Evolutionary conservation across 2,888 invertebrate genomes (phyloP).

Genomic region (Argynnis bischoffii): DNA sequence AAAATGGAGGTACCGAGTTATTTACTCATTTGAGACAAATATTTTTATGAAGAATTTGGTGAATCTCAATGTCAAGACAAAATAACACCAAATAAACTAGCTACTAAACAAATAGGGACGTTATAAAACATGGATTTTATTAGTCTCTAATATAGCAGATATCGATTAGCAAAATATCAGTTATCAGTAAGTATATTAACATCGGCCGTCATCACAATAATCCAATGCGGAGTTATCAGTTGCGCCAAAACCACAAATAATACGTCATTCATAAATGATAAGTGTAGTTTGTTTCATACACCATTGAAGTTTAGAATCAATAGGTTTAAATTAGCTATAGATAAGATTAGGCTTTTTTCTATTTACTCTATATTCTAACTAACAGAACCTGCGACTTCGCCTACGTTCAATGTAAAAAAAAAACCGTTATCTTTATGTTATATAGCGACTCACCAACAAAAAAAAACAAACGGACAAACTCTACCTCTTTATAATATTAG

Average conservation of each 20-base stretch:
- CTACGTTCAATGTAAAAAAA: too few species aligned
- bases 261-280: constrained; percentile 53
- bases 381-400: too few species aligned
- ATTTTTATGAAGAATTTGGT: too few species aligned
- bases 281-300: constrained; percentile 25
- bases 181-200: constrained; percentile 33
- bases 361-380: too few species aligned
- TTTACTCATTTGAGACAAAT: too few species aligned
- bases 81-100: neutral
- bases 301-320: constrained; percentile 10
- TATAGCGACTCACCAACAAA: too few species aligned
- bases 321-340: neutral
- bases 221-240: constrained; percentile 48
- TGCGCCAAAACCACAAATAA: constrained; percentile 46
- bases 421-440: too few species aligned
- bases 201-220: constrained; percentile 59
- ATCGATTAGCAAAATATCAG: constrained; percentile 20
- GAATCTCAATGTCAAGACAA: too few species aligned
- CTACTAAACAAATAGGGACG: neutral
- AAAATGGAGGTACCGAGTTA: neutral
- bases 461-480: too few species aligned
- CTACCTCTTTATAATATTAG: too few species aligned
- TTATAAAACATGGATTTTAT: constrained; percentile 13
- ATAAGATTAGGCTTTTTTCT: too few species aligned
- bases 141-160: constrained; percentile 8